Evolutionary conservation across 2,797 vertebrate genomes (phyloP).

Genomic region (Hafferia zeledoni): DNA sequence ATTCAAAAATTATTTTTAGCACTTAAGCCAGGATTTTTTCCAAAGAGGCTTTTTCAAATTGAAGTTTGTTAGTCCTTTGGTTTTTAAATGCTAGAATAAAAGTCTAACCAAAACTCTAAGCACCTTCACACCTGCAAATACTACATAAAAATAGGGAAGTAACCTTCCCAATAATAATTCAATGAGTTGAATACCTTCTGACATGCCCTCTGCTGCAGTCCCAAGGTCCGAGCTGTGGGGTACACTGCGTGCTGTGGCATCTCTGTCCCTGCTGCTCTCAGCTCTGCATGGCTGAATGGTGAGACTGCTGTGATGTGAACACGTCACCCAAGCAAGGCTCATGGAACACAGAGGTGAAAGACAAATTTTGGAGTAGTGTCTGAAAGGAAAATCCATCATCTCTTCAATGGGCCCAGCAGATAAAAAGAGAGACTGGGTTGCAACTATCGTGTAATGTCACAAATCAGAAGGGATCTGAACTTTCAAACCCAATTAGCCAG

Average conservation of each 20-base stretch:
- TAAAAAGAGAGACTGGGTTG: background rate
- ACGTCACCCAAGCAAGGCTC: background rate
- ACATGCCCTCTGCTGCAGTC: background rate
- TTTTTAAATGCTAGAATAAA: background rate
- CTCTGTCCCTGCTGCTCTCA: background rate
- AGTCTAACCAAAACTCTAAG: background rate
- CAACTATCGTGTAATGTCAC: background rate
- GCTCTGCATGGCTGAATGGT: rapidly evolving
- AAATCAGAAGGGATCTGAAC: background rate
- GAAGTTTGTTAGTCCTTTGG: background rate
- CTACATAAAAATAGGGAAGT: background rate
- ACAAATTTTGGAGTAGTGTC: background rate
- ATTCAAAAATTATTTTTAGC: background rate
- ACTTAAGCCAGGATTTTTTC: background rate
- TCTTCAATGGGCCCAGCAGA: background rate
- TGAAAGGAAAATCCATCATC: background rate
- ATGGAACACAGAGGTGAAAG: background rate
- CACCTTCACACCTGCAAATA: background rate
- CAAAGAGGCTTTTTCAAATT: background rate
- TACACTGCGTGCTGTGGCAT: background rate
- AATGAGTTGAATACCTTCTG: background rate
- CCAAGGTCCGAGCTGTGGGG: rapidly evolving
- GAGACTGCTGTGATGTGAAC: background rate
- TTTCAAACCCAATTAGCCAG: background rate
- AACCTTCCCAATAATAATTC: background rate